Base-by-base conservation (phyloP, 2,113 vertebrate species). In the Himantopus leucocephalus region DNA sequence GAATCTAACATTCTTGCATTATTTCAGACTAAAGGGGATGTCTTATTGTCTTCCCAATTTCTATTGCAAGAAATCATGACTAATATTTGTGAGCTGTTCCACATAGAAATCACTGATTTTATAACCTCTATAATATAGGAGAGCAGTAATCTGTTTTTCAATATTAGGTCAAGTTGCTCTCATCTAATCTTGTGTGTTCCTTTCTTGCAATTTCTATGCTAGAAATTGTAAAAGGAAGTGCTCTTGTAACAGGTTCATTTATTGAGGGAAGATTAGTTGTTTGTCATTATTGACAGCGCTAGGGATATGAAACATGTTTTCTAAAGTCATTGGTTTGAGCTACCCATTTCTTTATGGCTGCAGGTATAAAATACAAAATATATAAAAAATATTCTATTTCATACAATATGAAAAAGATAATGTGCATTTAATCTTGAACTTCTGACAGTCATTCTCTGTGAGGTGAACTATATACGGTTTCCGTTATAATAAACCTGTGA, bases 71-170 rank as follows among this genome's bases (percentile, higher is more conserved):
- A 55, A 91, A 59, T 85, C 43, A 5, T 96, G 73, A 66, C 58
- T 79, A 55, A 59, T 79, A 47, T 90, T 94, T 97, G 67, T 94
- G 85, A 96, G 92, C 62, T 76, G 73, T 37, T 96, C 45, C 73
- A 88, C 87, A 24, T 9, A 73, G 91, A 89, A 92, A 94, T 63
- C 52, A 21, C 73, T 93, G 85, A 78, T 94, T 97, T 96, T 96
- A 74, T 91, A 95, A 71, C 93, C 62, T 37, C 71, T 90, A 9
- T 88, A 76, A 92, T 96, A 83, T 20, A 85, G 75, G 72, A 87
- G 47, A 93, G 50, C 68, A 92, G 73, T 95, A 89, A 96, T 91
- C 95, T 96, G 39, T 75, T 96, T 96, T 96, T 96, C 94, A 94
- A 63, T 87, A 95, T 74, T 45, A 92, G 88, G 91, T 96, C 89